These are phyloP conservation scores for Acanthurus lineatus DNA, from an alignment of 2,797 vertebrate species.

Conservation along the genomic window DNA sequence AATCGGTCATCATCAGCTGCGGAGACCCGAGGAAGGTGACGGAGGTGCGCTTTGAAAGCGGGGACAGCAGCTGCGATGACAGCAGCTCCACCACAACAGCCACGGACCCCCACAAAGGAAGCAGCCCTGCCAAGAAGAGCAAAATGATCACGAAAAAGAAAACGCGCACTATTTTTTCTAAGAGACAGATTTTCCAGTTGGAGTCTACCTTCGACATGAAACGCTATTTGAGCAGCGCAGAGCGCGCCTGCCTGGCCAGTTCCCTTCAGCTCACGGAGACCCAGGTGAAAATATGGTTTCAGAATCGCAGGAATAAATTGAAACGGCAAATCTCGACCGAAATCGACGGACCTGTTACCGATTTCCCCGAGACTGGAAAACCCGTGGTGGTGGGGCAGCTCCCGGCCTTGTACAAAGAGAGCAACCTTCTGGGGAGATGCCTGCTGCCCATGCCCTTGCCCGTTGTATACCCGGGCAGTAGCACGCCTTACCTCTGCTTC, in stretches of 20 bases:
- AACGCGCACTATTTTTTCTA: conserved; percentile 92
- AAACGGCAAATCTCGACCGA: conserved; percentile 88
- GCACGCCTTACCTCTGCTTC: conserved; percentile 91
- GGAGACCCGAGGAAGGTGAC: conserved; percentile 60
- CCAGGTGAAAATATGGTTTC: conserved; percentile 90
- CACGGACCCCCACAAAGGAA: conserved; percentile 55
- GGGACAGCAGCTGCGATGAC: conserved; percentile 83
- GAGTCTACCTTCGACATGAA: conserved; percentile 91
- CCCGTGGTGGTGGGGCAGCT: conserved; percentile 79
- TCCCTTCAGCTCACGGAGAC: conserved; percentile 90
- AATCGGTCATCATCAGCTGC: conserved; percentile 55
- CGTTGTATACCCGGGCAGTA: conserved; percentile 87
- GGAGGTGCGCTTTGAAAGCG: conserved; percentile 77
- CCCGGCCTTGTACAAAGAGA: conserved; percentile 89
- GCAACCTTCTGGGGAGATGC: conserved; percentile 86
- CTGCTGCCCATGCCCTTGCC: conserved; percentile 90
- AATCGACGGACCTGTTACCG: conserved; percentile 82
- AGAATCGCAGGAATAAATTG: conserved; percentile 90
- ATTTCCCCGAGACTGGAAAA: conserved; percentile 83
- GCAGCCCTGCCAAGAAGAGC: conserved; percentile 77
- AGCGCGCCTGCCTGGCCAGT: conserved; percentile 90
- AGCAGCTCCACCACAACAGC: conserved; percentile 67
- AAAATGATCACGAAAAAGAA: conserved; percentile 88
- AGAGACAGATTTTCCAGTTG: conserved; percentile 90
- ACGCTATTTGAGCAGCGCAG: conserved; percentile 91